These are phyloP conservation scores for Sebastes melanostomus DNA, from an alignment of 2,797 vertebrate genomes.

Conservation along the genomic window DNA sequence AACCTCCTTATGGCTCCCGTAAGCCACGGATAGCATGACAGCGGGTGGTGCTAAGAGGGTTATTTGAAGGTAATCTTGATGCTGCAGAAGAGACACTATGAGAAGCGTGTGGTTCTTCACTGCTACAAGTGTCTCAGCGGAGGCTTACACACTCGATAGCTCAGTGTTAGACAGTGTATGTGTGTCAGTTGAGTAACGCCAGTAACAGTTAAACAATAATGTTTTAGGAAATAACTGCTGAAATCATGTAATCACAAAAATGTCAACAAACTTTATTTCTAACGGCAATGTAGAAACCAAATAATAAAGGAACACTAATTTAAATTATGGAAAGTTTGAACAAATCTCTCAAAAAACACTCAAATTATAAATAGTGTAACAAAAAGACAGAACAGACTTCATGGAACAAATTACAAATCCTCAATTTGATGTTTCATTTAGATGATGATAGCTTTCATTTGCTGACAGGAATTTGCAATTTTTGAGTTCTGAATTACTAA, in stretches of 20 bases:
- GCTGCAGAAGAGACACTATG: slow-evolving; percentile 47
- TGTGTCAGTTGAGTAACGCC: neutral
- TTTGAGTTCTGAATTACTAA: neutral
- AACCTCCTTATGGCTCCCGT: slow-evolving; percentile 69
- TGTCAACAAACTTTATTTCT: slow-evolving; percentile 66
- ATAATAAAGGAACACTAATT: slow-evolving; percentile 33
- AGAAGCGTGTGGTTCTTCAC: slow-evolving; percentile 32
- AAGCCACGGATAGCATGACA: slow-evolving; percentile 74
- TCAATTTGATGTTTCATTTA: neutral
- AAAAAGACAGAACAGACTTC: slow-evolving; percentile 11
- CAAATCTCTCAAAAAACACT: slow-evolving; percentile 26
- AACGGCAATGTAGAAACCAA: slow-evolving; percentile 54
- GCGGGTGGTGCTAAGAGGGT: slow-evolving; percentile 78
- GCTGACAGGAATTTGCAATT: neutral
- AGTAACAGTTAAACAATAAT: neutral
- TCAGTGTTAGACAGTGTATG: neutral
- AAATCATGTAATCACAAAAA: slow-evolving; percentile 50
- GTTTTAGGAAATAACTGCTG: neutral
- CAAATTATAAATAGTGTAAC: slow-evolving; percentile 32
- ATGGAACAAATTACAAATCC: slow-evolving; percentile 10
- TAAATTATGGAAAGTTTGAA: slow-evolving; percentile 21
- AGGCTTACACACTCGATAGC: slow-evolving; percentile 20
- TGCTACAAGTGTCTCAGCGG: neutral
- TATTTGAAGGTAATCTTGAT: slow-evolving; percentile 74
- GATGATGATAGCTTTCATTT: neutral